phyloP scores from a whole-genome alignment of 1,140 invertebrate genomes.

The Helicoverpa armigera region DNA sequence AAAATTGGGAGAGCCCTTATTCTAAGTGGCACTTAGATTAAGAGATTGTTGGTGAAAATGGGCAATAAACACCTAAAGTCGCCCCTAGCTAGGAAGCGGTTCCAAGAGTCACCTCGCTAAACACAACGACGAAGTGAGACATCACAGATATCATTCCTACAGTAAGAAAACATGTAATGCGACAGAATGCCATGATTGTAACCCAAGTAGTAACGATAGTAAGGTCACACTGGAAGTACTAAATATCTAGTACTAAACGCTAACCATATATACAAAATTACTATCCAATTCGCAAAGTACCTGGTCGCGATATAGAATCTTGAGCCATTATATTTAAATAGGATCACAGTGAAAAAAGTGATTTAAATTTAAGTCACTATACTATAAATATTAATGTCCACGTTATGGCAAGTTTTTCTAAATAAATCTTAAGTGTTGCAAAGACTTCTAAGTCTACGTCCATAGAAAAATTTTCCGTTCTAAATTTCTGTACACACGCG shows the following conservation, averaged over 20 bases:
- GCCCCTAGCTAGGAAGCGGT: too few relatives aligned
- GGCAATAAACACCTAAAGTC: slow-evolving; percentile 14
- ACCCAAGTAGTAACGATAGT: slow-evolving; percentile 72
- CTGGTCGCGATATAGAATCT: slow-evolving; percentile 77
- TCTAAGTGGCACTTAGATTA: too few relatives aligned
- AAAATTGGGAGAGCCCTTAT: too few relatives aligned
- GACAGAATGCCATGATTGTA: slow-evolving; percentile 72
- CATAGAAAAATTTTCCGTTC: slow-evolving; percentile 81
- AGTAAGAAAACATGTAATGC: slow-evolving; percentile 69
- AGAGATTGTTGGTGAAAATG: too few relatives aligned
- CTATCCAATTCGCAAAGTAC: slow-evolving; percentile 54
- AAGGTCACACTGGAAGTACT: slow-evolving; percentile 83
- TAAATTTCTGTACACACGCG: slow-evolving; percentile 73
- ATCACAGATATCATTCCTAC: slow-evolving; percentile 82
- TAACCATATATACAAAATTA: slow-evolving; percentile 80
- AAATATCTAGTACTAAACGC: slow-evolving; percentile 77
- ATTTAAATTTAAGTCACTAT: slow-evolving; percentile 81
- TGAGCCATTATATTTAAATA: slow-evolving; percentile 84
- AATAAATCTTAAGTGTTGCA: slow-evolving; percentile 77
- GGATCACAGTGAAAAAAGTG: slow-evolving; percentile 87
- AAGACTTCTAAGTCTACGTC: slow-evolving; percentile 74
- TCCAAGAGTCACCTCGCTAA: neutral
- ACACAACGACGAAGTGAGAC: slow-evolving; percentile 47
- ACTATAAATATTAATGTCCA: slow-evolving; percentile 83
- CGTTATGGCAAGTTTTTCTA: slow-evolving; percentile 83